Base-by-base conservation (phyloP, 2,888 invertebrate genomes). In the Aplocera efformata region DNA sequence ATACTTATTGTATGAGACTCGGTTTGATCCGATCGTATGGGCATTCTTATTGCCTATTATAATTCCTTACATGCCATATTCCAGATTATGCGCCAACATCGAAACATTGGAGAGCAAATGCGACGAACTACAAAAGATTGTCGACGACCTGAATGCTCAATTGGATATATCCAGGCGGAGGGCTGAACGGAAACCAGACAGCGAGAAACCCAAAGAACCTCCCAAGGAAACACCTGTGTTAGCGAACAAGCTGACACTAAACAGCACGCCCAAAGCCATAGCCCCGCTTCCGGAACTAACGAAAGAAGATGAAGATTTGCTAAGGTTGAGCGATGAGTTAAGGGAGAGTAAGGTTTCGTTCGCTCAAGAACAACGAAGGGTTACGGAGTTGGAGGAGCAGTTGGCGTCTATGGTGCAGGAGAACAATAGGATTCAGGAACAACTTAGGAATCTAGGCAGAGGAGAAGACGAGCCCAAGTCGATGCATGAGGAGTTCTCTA, bases 401-500 rank as follows among this genome's bases (percentile, higher is more conserved):
- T 72, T 96, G 42, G 90, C 92, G 17, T 90, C 91, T 4, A 82
- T 94, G 66, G 82, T 92, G 10, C 91, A 93, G 68, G 94, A 94
- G 62, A 94, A 94, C 65, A 90, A 91, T 48, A 86, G 90, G 53
- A 77, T 94, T 56, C 93, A 94, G 58, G 93, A 93, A 39, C 92
- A 94, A 62, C 71, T 94, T 49, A 88, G 90, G 53, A 89, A 91
- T 54, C 89, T 91, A 81, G 89, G 90, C 50, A 90, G 90, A 54
- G 77, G 88, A 66, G 94, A 94, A 34, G 93, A 94, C 56, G 94
- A 94, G 65, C 92, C 94, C 72, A 94, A 94, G 72, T 93, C 92
- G 36, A 91, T 94, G 79, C 95, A 96, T 58, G 95, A 96, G 63
- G 96, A 96, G 75, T 91, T 96, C 62, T 92, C 92, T 37, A 93